Evolutionary conservation across 2,797 vertebrate genomes (phyloP).

Genomic region (Emydoidea blandingii): DNA sequence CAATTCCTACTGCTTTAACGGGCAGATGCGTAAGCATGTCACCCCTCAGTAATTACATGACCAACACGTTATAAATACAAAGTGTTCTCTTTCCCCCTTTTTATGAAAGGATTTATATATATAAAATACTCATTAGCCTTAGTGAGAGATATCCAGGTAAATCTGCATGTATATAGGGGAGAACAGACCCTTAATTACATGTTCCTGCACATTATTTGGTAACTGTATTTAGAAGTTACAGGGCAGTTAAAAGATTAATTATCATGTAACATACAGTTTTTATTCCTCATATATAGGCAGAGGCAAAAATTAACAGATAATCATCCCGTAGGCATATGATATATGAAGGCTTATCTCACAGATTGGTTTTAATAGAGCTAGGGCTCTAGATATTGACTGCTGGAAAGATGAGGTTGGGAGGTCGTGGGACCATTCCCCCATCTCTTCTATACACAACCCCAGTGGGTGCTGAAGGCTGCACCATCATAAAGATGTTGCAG

Average conservation of each 20-base stretch:
- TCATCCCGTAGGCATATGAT: not conserved
- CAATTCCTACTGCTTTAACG: conserved; percentile 27
- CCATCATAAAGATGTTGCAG: not conserved
- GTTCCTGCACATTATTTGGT: not conserved
- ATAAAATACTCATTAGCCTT: conserved; percentile 16
- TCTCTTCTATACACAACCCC: not conserved
- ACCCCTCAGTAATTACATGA: conserved; percentile 24
- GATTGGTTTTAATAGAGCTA: not conserved
- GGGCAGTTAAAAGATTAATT: not conserved
- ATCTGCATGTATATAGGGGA: not conserved
- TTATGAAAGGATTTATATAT: conserved; percentile 22
- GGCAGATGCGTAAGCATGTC: not conserved
- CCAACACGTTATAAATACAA: conserved; percentile 1
- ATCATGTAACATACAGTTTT: conserved; percentile 16
- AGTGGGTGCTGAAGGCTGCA: not conserved
- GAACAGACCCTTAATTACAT: not conserved
- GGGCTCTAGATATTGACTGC: not conserved
- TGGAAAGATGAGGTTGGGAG: not conserved
- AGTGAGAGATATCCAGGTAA: conserved; percentile 2
- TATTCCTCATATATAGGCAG: not conserved
- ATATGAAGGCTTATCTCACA: not conserved
- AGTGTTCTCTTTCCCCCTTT: not conserved
- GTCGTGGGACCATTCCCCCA: not conserved
- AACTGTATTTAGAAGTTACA: conserved; percentile 21
- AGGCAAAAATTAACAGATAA: not conserved